Conservation (phyloP, 2,797 vertebrate genomes). For the Chaenodraco wilsoni region DNA sequence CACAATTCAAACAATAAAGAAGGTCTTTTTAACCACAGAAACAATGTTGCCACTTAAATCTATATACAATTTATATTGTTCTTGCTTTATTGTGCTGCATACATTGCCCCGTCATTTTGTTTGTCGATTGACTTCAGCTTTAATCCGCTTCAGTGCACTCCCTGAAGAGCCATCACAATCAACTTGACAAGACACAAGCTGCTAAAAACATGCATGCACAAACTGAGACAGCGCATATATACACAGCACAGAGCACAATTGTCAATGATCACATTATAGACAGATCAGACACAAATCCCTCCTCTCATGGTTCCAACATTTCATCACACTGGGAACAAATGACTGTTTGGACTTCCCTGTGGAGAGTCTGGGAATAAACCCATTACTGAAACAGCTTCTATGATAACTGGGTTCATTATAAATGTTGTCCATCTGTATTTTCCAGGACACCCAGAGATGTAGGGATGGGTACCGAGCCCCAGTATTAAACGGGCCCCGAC, state of each 20-base stretch:
- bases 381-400: slow-evolving; percentile 13
- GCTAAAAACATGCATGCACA: background rate
- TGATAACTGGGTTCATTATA: slow-evolving; percentile 12
- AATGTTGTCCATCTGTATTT: background rate
- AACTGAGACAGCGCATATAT: background rate
- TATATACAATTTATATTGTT: background rate
- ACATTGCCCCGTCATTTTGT: slow-evolving; percentile 1
- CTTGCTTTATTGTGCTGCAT: background rate
- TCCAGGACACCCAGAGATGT: background rate
- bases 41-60: background rate
- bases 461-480: no score
- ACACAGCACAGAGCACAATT: background rate
- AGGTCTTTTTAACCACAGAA: background rate
- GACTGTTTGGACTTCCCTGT: slow-evolving; percentile 4
- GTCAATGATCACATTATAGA: slow-evolving; percentile 12
- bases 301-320: slow-evolving; percentile 12
- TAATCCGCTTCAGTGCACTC: no score
- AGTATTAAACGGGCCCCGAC: no score
- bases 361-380: slow-evolving; percentile 9
- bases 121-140: background rate
- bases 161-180: slow-evolving; percentile 12
- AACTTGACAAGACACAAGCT: slow-evolving; percentile 6
- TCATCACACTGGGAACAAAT: slow-evolving; percentile 9
- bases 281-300: slow-evolving; percentile 6
- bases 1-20: slow-evolving; percentile 13